A percentile compares a stretch with the other conserved stretches of the same genome.
phyloP scores from a whole-genome alignment of 2,113 vertebrate genomes.

The Rallus limicola region DNA sequence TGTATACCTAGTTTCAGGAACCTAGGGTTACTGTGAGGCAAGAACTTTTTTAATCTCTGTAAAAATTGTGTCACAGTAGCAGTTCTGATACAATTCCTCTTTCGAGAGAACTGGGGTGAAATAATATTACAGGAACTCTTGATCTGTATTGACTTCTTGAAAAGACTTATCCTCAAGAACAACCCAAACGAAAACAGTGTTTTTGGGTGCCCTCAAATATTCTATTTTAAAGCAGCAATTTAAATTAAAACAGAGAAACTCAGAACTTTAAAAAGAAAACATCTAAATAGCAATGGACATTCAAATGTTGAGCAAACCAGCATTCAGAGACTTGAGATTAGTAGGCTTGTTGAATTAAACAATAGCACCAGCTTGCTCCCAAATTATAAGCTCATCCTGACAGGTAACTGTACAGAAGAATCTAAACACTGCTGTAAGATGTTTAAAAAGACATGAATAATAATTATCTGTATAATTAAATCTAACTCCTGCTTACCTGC shows the following conservation, averaged over 20 bases:
- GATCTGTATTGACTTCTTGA: background rate
- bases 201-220: background rate
- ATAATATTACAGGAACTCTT: background rate
- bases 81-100: background rate
- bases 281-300: background rate
- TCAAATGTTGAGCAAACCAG: background rate
- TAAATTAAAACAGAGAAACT: background rate
- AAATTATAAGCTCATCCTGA: background rate
- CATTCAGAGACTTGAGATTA: background rate
- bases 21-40: background rate
- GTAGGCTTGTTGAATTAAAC: background rate
- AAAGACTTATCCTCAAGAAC: background rate
- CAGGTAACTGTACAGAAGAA: background rate
- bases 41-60: background rate
- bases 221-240: background rate
- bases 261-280: background rate
- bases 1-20: background rate
- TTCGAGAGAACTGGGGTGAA: background rate
- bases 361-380: background rate
- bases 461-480: background rate
- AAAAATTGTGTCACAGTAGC: background rate
- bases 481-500: conserved; percentile 80
- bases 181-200: background rate
- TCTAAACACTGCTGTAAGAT: background rate
- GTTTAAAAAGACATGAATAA: background rate